A percentile compares a stretch with the other conserved stretches of the same genome.
Evolutionary conservation across 1,140 invertebrate genomes (phyloP).

Genomic region (Eriocheir sinensis): DNA sequence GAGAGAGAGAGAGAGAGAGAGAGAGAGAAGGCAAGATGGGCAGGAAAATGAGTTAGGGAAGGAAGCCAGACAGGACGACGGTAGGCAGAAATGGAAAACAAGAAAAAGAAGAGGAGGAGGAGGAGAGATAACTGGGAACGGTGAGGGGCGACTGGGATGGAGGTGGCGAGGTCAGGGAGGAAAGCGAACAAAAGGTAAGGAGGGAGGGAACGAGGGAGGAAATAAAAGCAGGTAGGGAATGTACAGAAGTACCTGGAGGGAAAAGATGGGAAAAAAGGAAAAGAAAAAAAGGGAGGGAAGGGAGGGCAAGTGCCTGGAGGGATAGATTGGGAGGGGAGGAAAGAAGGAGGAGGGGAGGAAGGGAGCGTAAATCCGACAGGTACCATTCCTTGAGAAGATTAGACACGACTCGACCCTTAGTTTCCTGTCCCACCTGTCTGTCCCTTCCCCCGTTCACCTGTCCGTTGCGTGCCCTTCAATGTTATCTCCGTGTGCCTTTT

Average conservation of each 20-base stretch:
- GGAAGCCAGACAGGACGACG: not conserved
- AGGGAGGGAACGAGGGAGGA: not conserved
- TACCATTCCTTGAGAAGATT: not conserved
- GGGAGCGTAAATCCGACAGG: not conserved
- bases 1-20: not conserved
- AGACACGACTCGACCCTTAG: not conserved
- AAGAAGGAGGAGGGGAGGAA: not conserved
- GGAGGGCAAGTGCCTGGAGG: not conserved
- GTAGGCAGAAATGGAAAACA: not conserved
- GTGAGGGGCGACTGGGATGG: not conserved
- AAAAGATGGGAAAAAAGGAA: not conserved
- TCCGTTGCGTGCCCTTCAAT: not conserved
- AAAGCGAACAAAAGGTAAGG: too few relatives aligned
- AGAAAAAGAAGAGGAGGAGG: not conserved
- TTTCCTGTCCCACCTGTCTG: not conserved
- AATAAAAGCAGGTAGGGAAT: not conserved
- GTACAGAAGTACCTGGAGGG: not conserved
- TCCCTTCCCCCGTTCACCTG: not conserved
- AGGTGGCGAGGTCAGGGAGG: not conserved
- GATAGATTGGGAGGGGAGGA: too few relatives aligned
- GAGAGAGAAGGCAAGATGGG: not conserved
- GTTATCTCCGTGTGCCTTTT: conserved; percentile 35
- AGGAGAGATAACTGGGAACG: not conserved
- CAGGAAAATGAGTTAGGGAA: not conserved
- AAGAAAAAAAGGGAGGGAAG: not conserved